Evolutionary conservation across 1,140 invertebrate genomes (phyloP).

Genomic region (Gryon sp.): DNA sequence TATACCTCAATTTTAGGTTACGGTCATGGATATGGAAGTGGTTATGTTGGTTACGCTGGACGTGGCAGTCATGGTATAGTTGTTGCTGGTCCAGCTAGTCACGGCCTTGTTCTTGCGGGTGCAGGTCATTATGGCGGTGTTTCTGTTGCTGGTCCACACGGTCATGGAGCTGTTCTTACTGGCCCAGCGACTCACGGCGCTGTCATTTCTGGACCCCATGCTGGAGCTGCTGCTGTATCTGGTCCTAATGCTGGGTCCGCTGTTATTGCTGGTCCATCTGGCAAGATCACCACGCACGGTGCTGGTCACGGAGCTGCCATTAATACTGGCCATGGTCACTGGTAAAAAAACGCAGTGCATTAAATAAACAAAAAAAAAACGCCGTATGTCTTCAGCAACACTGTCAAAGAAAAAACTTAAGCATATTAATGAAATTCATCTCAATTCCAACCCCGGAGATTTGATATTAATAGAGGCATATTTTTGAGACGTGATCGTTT

Average conservation of each 20-base stretch:
- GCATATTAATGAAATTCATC: conserved; percentile 8
- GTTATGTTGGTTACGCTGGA: conserved; percentile 43
- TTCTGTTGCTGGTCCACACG: conserved; percentile 53
- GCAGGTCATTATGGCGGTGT: conserved; percentile 62
- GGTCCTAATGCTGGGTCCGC: conserved; percentile 76
- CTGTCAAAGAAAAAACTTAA: conserved; percentile 21
- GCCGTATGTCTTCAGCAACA: conserved; percentile 39
- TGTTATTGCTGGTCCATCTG: conserved; percentile 76
- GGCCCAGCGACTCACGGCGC: conserved; percentile 71
- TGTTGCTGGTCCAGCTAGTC: conserved; percentile 49
- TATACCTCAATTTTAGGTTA: no score
- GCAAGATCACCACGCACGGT: conserved; percentile 76
- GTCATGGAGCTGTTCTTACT: conserved; percentile 65
- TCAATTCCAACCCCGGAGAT: conserved; percentile 11
- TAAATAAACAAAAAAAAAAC: conserved; percentile 3
- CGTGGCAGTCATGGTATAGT: conserved; percentile 49
- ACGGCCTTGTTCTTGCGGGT: conserved; percentile 66
- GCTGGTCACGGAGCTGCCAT: conserved; percentile 73
- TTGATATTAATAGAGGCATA: not conserved
- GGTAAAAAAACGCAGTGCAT: conserved; percentile 51
- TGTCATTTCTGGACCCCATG: conserved; percentile 73
- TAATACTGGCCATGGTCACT: conserved; percentile 71
- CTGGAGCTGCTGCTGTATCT: conserved; percentile 73
- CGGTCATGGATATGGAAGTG: conserved; percentile 46
- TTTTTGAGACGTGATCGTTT: not conserved